Evolutionary conservation across 1,140 invertebrate genomes (phyloP).

Genomic region (Probaryconus sp.): DNA sequence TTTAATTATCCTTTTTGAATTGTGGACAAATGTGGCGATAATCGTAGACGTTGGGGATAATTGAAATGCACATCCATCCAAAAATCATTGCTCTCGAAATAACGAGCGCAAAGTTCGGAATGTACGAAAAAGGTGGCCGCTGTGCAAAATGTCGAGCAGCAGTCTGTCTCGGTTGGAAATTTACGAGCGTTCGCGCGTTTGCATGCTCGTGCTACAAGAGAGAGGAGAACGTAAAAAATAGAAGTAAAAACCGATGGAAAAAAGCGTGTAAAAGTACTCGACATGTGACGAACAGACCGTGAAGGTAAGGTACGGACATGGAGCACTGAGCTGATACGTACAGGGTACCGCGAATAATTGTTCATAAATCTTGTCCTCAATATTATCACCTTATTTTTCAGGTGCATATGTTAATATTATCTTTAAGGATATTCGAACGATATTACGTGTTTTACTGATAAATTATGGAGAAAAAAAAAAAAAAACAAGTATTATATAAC

Average conservation of each 20-base stretch:
- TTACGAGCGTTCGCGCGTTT: constrained; percentile 21
- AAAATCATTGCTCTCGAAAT: constrained; percentile 2
- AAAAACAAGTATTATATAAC: constrained; percentile 33
- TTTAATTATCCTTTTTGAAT: constrained; percentile 18
- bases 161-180: constrained; percentile 11
- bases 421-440: constrained; percentile 22
- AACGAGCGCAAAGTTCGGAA: constrained; percentile 14
- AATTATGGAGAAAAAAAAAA: constrained; percentile 28
- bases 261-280: constrained; percentile 46
- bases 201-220: not conserved
- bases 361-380: constrained; percentile 43
- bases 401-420: constrained; percentile 46
- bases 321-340: not conserved
- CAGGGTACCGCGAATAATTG: constrained; percentile 46
- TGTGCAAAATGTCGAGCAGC: constrained; percentile 5
- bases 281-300: constrained; percentile 48
- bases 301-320: constrained; percentile 35
- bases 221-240: constrained; percentile 12
- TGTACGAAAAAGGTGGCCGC: constrained; percentile 4
- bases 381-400: constrained; percentile 24
- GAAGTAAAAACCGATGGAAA: not conserved
- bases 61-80: constrained; percentile 18
- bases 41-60: constrained; percentile 4
- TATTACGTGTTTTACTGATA: constrained; percentile 30
- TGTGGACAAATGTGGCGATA: not conserved